Conservation (phyloP, 2,888 invertebrate species). For the Mythimna albipuncta region DNA sequence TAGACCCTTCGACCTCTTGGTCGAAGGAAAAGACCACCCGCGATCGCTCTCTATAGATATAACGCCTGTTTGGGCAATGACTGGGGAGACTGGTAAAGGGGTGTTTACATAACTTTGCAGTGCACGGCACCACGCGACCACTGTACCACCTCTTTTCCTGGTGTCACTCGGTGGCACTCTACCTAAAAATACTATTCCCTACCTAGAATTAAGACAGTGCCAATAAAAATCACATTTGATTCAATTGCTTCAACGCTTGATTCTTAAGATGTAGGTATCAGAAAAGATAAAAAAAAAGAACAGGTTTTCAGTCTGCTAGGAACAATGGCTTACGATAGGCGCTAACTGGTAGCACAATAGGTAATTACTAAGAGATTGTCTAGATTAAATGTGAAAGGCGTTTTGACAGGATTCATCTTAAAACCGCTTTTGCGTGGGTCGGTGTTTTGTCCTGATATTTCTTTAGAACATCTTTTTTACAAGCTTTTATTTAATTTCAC, state of each 20-base stretch:
- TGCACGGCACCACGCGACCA: too few relatives aligned
- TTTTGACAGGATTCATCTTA: slow-evolving; percentile 32
- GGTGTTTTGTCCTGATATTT: background rate
- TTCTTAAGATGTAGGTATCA: background rate
- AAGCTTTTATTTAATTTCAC: too few relatives aligned
- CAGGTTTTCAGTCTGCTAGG: slow-evolving; percentile 3
- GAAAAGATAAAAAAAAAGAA: slow-evolving; percentile 21
- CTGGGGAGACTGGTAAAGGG: too few relatives aligned
- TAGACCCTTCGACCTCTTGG: too few relatives aligned
- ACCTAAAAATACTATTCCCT: too few relatives aligned
- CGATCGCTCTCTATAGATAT: too few relatives aligned
- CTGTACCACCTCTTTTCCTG: too few relatives aligned
- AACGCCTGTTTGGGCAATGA: too few relatives aligned
- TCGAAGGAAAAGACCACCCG: too few relatives aligned
- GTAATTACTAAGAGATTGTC: slow-evolving; percentile 28
- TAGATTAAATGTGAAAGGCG: slow-evolving; percentile 36
- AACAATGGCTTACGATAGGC: slow-evolving; percentile 37
- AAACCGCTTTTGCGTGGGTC: slow-evolving; percentile 11
- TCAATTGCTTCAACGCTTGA: background rate
- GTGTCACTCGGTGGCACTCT: too few relatives aligned
- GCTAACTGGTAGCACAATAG: slow-evolving; percentile 39
- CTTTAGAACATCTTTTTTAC: too few relatives aligned
- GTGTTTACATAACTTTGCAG: too few relatives aligned
- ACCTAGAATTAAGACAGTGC: background rate
- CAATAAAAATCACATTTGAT: background rate